Evolutionary conservation across 2,888 invertebrate species (phyloP), one percentile per base, ranked within the genome.

Genomic region (Pegoplata infirma): DNA sequence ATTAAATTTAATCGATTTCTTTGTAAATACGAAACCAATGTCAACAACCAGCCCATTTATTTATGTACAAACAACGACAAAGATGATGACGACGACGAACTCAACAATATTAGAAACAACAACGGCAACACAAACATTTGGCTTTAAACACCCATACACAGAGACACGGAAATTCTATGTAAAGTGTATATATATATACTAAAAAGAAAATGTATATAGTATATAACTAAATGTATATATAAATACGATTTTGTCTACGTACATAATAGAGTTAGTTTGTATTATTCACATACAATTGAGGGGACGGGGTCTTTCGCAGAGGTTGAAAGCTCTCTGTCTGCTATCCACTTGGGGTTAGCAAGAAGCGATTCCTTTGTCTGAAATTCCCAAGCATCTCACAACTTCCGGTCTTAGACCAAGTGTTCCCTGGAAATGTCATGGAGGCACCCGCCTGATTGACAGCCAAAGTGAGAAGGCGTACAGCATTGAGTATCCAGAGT

Each of bases 1-100:
- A 86, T 87, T 84, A 84, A 85, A 86, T 83, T 86, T 86, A 86
- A 86, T 86, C 86, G 86, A 88, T 86, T 87, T 86, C 86, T 84
- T 86, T 86, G 86, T 83, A 85, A 86, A 84, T 85, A 84, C 82
- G 86, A 84, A 86, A 84, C 87, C 86, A 88, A 88, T 86, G 86
- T 86, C 86, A 86, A 86, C 88, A 86, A 86, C 84, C 86, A 86
- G 87, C 84, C 86, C 83, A 83, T 82, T 83, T 82, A 82, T 82
- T 81, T 83, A 80, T 68, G 47, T 64, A 76, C 51, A 47, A 8
- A 47, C 19, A 40, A 2, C n/a, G n/a, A n/a, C n/a, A n/a, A n/a
- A n/a, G n/a, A n/a, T n/a, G n/a, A n/a, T n/a, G n/a, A n/a, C n/a
- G n/a, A 68, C 36, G 40, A 66, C 10, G 28, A 68, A 28, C 51